phyloP scores from a whole-genome alignment of 2,113 vertebrate species.

The Setophaga petechia region DNA sequence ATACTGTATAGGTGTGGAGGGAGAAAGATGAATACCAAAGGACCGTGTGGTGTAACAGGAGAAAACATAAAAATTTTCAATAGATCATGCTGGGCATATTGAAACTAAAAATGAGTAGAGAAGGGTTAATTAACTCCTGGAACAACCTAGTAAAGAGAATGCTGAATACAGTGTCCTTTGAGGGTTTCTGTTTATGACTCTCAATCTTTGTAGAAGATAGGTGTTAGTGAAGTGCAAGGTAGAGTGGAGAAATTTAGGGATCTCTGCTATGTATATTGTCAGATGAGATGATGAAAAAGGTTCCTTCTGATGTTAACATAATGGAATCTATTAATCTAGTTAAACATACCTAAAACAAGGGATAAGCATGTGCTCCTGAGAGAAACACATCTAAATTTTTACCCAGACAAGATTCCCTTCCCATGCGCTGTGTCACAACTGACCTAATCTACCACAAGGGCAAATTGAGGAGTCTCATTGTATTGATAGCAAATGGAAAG shows the following conservation, averaged over 20 bases:
- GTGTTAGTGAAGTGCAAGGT: neutral
- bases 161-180: neutral
- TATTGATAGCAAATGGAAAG: neutral
- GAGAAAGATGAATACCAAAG: neutral
- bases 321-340: neutral
- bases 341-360: neutral
- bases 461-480: neutral
- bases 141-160: neutral
- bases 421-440: neutral
- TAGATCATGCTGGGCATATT: neutral
- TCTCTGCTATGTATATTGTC: neutral
- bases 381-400: neutral
- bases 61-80: neutral
- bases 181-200: neutral
- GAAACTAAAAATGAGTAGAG: neutral
- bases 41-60: neutral
- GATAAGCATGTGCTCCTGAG: neutral
- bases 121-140: neutral
- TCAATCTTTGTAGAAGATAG: neutral
- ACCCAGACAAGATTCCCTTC: neutral
- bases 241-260: neutral
- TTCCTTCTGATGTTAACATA: neutral
- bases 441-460: neutral
- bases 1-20: neutral
- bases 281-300: neutral